phyloP scores from a whole-genome alignment of 2,797 vertebrate genomes.

The Discoglossus pictus region DNA sequence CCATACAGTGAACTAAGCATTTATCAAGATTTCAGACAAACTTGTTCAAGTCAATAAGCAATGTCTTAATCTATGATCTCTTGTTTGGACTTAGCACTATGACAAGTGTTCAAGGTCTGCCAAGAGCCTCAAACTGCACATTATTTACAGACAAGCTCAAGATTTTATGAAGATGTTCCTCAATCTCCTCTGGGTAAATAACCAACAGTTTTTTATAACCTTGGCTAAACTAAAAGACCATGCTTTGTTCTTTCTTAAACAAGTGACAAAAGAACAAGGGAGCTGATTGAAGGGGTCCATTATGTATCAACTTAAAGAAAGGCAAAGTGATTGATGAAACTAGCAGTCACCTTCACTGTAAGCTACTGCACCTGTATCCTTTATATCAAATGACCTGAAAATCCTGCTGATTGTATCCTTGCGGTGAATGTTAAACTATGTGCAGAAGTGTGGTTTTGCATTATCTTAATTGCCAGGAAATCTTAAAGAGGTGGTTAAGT shows the following conservation, averaged over 20 bases:
- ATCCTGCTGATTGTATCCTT: slow-evolving; percentile 98
- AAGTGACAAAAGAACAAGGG: slow-evolving; percentile 88
- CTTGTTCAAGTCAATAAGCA: slow-evolving; percentile 77
- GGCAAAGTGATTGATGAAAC: slow-evolving; percentile 95
- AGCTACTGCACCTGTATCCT: slow-evolving; percentile 92
- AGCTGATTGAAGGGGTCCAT: slow-evolving; percentile 99
- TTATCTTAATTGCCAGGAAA: slow-evolving; percentile 71
- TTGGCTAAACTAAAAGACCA: slow-evolving; percentile 74
- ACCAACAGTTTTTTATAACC: slow-evolving; percentile 86
- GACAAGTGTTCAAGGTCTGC: slow-evolving; percentile 78
- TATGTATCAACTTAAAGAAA: slow-evolving; percentile 99
- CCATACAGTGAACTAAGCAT: slow-evolving; percentile 58
- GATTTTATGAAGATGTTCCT: slow-evolving; percentile 65
- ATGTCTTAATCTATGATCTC: slow-evolving; percentile 78
- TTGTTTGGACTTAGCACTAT: slow-evolving; percentile 73
- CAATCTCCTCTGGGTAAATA: slow-evolving; percentile 84
- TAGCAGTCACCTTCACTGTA: slow-evolving; percentile 96
- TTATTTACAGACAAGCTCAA: slow-evolving; percentile 83
- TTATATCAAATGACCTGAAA: slow-evolving; percentile 97
- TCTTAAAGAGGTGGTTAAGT: slow-evolving; percentile 31
- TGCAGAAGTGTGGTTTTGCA: slow-evolving; percentile 61
- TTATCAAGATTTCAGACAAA: slow-evolving; percentile 70
- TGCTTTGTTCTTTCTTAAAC: slow-evolving; percentile 70
- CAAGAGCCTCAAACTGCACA: slow-evolving; percentile 72
- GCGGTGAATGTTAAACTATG: too few relatives aligned